Percentiles rank a stretch among this genome's conserved stretches.
Evolutionary conservation across 2,797 vertebrate species (phyloP).

Genomic region (Danio aesculapii): DNA sequence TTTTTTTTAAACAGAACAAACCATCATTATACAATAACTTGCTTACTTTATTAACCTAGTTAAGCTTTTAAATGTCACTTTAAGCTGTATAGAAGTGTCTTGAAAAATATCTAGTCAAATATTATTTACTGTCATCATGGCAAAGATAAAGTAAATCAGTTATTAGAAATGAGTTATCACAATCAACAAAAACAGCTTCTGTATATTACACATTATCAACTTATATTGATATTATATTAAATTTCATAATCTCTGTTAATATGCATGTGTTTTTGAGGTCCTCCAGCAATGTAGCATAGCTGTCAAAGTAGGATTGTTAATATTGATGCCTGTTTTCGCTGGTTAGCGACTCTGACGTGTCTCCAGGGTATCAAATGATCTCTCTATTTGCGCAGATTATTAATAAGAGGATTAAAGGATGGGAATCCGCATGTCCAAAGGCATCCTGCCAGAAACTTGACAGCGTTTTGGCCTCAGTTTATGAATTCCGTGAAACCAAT

Average conservation of each 20-base stretch:
- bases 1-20: no score
- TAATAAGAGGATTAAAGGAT: constrained; percentile 46
- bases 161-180: no score
- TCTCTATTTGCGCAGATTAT: constrained; percentile 37
- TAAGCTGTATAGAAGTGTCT: no score
- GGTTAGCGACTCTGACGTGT: constrained; percentile 39
- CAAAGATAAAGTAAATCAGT: no score
- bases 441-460: constrained; percentile 19
- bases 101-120: no score
- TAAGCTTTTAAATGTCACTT: no score
- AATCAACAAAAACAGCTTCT: background rate
- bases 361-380: constrained; percentile 20
- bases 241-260: constrained; percentile 33
- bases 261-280: constrained; percentile 33
- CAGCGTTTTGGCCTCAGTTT: background rate
- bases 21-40: no score
- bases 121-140: no score
- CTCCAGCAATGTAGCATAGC: constrained; percentile 51
- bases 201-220: constrained; percentile 55
- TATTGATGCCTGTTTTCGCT: constrained; percentile 26
- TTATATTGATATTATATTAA: no score
- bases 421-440: constrained; percentile 26
- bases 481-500: constrained; percentile 9
- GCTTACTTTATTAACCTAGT: no score
- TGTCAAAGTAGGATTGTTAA: constrained; percentile 40